Conservation (phyloP, 2,797 vertebrate genomes). For the Hyperoplus immaculatus region DNA sequence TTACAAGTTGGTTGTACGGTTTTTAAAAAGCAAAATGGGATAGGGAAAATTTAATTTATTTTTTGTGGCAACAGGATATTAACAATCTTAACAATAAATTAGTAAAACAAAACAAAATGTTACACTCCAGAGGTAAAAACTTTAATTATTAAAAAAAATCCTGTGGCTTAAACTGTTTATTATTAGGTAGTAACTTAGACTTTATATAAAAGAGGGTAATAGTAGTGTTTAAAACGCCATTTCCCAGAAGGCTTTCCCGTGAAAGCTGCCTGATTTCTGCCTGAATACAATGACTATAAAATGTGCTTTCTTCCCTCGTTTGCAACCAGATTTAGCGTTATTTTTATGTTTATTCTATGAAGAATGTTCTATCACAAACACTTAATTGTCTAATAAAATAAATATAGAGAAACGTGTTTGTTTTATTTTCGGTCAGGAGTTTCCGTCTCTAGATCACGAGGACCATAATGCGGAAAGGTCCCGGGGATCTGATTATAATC, state of each 20-base stretch:
- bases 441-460: conserved; percentile 57
- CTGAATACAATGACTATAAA: conserved; percentile 46
- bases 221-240: conserved; percentile 39
- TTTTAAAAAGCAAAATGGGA: no score
- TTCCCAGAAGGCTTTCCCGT: conserved; percentile 40
- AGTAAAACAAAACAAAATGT: not conserved
- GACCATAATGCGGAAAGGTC: conserved; percentile 73
- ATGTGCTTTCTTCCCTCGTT: not conserved
- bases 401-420: fast-evolving
- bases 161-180: not conserved
- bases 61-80: no score
- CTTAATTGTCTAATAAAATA: not conserved
- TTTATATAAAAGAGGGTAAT: not conserved
- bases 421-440: conserved; percentile 1
- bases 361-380: fast-evolving
- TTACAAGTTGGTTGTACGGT: no score
- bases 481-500: conserved; percentile 64
- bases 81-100: no score
- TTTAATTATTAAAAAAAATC: not conserved
- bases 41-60: no score
- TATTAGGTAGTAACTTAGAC: not conserved
- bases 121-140: not conserved
- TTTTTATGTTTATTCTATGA: fast-evolving
- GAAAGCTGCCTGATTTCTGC: conserved; percentile 20
- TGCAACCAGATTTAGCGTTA: fast-evolving